These are phyloP conservation scores for Gnathonemus echidnorhynchus DNA, from an alignment of 2,113 vertebrate genomes.

Conservation along the genomic window DNA sequence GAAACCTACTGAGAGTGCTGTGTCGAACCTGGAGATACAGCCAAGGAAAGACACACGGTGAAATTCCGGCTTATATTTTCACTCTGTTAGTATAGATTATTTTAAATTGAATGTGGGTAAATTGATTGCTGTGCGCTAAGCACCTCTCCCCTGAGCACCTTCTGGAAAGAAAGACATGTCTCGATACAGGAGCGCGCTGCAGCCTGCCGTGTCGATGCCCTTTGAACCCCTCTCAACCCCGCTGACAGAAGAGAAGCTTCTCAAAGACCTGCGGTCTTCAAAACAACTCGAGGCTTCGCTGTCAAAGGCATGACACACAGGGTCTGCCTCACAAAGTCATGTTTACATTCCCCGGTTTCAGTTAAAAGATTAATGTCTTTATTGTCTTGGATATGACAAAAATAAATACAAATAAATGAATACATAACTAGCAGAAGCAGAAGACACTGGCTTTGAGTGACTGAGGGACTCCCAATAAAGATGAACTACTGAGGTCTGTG, in stretches of 20 bases:
- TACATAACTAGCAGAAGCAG: neutral
- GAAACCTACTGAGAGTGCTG: neutral
- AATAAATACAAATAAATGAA: slow-evolving; percentile 9
- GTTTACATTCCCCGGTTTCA: slow-evolving; percentile 6
- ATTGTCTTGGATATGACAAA: neutral
- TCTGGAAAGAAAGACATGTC: neutral
- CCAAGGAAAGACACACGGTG: neutral
- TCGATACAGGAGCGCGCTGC: neutral
- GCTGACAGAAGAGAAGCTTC: neutral
- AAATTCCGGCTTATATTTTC: neutral
- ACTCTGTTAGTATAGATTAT: neutral
- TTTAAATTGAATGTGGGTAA: neutral
- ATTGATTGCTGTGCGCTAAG: neutral
- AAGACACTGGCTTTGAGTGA: neutral
- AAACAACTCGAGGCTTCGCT: slow-evolving; percentile 27
- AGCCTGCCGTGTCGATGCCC: neutral
- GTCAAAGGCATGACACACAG: slow-evolving; percentile 32
- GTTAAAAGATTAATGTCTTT: slow-evolving; percentile 12
- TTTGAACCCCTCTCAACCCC: neutral
- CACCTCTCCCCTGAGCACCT: neutral
- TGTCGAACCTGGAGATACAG: neutral
- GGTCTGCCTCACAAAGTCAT: neutral
- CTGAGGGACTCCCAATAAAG: neutral
- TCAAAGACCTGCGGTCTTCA: neutral
- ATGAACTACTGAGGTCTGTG: neutral